Evolutionary conservation across 2,888 invertebrate species (phyloP).

Genomic region (Sthenelais limicola): DNA sequence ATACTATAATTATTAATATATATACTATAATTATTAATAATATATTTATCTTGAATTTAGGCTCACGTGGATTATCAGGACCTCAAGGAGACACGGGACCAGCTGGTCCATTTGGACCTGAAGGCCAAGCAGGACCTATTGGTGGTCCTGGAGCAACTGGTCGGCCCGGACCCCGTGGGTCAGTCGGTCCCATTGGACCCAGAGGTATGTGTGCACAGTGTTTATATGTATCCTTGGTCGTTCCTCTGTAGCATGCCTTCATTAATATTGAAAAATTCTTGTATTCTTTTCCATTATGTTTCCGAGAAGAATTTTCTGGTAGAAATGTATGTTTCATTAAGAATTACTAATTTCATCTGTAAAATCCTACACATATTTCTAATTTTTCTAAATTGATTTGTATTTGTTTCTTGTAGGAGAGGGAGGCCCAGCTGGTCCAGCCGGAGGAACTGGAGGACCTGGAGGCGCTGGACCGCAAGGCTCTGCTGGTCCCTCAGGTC

Average conservation of each 20-base stretch:
- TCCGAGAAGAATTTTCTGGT: no score
- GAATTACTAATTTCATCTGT: no score
- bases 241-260: no score
- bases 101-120: conserved; percentile 28
- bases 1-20: no score
- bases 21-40: not conserved
- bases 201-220: not conserved
- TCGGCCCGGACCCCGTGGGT: conserved; percentile 15
- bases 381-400: no score
- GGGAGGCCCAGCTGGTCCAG: conserved; percentile 62
- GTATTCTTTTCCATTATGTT: no score
- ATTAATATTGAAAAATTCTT: no score
- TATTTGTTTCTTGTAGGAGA: conserved; percentile 43
- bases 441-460: conserved; percentile 58
- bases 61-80: not conserved
- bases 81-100: not conserved
- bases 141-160: conserved; percentile 42
- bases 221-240: no score
- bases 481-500: conserved; percentile 57
- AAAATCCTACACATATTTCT: no score
- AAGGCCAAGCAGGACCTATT: conserved; percentile 25
- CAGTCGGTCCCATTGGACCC: conserved; percentile 74
- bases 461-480: conserved; percentile 61
- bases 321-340: no score
- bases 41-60: not conserved